Percentiles rank a stretch among this genome's conserved stretches.
These are phyloP conservation scores for Arctopsyche grandis DNA, from an alignment of 1,140 invertebrate genomes.

Conservation along the genomic window DNA sequence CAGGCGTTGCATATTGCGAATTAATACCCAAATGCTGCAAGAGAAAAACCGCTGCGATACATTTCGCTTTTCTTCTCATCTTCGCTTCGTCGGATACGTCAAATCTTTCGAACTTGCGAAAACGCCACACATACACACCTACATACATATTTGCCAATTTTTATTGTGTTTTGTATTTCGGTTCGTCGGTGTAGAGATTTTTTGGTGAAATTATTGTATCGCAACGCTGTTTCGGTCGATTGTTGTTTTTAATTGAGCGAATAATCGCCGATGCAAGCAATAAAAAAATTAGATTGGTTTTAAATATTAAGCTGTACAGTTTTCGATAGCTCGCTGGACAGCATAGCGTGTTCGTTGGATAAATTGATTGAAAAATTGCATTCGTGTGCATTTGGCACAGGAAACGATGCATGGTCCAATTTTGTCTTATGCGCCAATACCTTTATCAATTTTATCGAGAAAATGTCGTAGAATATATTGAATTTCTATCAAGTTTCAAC, in stretches of 20 bases:
- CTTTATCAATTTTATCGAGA: not conserved
- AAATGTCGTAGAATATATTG: not conserved
- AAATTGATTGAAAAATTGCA: slow-evolving; percentile 12
- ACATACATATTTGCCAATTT: slow-evolving; percentile 1
- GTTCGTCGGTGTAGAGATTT: not conserved
- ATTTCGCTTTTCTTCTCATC: not conserved
- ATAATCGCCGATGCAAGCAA: not conserved
- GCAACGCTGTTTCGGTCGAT: not conserved
- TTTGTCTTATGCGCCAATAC: not conserved
- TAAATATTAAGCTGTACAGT: no score
- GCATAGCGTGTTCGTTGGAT: not conserved
- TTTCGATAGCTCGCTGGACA: no score
- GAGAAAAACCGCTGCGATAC: not conserved
- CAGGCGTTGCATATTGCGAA: slow-evolving; percentile 1
- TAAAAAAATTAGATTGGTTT: no score
- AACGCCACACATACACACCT: no score
- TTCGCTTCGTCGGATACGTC: slow-evolving; percentile 5
- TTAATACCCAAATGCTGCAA: not conserved
- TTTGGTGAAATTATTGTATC: not conserved
- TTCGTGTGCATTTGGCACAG: slow-evolving; percentile 13
- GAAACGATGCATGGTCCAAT: not conserved
- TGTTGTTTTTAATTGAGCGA: slow-evolving; percentile 18
- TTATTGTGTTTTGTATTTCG: slow-evolving; percentile 13
- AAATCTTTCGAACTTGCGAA: no score
- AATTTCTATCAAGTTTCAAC: not conserved